A percentile compares a stretch with the other conserved stretches of the same genome.
phyloP scores from a whole-genome alignment of 2,888 invertebrate genomes.

The Cephonodes hylas region DNA sequence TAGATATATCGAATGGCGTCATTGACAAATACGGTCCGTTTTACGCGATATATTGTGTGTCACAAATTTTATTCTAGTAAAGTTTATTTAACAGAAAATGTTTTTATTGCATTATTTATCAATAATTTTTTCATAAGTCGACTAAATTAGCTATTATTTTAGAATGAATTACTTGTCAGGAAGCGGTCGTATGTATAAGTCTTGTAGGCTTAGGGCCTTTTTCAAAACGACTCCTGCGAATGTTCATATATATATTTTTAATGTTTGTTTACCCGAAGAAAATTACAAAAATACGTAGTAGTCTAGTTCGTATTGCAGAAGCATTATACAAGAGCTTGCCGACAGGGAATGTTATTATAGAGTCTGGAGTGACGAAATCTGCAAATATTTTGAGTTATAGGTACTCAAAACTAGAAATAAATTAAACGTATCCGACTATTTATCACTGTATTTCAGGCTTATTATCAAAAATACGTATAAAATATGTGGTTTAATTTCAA shows the following conservation, averaged over 20 bases:
- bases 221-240: slow-evolving; percentile 58
- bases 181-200: slow-evolving; percentile 49
- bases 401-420: slow-evolving; percentile 19
- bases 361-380: slow-evolving; percentile 32
- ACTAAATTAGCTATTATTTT: not conserved
- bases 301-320: slow-evolving; percentile 24
- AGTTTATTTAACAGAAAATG: not conserved
- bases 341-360: slow-evolving; percentile 40
- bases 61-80: not conserved
- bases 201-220: slow-evolving; percentile 42
- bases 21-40: not conserved
- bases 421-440: not conserved
- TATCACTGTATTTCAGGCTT: too few species aligned
- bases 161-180: slow-evolving; percentile 60
- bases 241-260: slow-evolving; percentile 35
- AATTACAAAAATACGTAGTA: slow-evolving; percentile 14
- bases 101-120: not conserved
- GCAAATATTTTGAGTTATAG: slow-evolving; percentile 24
- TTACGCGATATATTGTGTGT: not conserved
- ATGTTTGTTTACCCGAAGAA: slow-evolving; percentile 28
- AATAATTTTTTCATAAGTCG: not conserved
- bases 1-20: not conserved
- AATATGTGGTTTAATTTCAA: too few species aligned
- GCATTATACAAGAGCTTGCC: slow-evolving; percentile 30
- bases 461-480: too few species aligned